phyloP scores from a whole-genome alignment of 2,888 invertebrate species.

The Ectemnius continuus region DNA sequence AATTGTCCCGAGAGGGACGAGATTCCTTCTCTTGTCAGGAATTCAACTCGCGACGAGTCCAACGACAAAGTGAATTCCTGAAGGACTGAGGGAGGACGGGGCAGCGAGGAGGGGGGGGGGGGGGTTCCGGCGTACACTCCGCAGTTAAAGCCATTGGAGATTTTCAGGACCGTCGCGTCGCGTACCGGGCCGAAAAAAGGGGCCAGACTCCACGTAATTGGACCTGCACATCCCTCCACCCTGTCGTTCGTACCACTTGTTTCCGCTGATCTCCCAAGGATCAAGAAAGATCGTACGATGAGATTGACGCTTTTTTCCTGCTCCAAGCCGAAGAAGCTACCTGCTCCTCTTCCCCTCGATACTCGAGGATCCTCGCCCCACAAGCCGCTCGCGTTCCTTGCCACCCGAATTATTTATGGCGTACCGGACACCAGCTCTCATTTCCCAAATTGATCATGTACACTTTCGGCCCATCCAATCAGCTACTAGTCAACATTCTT shows the following conservation, averaged over 20 bases:
- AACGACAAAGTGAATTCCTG: conserved; percentile 59
- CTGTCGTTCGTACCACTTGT: conserved; percentile 57
- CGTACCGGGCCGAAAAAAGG: conserved; percentile 35
- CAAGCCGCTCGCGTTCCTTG: conserved; percentile 25
- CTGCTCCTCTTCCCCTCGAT: conserved; percentile 5
- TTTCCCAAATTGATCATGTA: too few species aligned
- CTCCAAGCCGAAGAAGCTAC: conserved; percentile 35
- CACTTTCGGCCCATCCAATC: too few species aligned
- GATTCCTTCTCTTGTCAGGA: conserved; percentile 65
- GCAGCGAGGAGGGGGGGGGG: conserved; percentile 45
- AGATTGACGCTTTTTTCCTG: conserved; percentile 51
- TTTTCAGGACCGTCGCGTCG: conserved; percentile 24
- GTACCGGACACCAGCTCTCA: too few species aligned
- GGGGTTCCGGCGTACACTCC: conserved; percentile 26
- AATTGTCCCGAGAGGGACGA: conserved; percentile 60
- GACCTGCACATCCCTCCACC: conserved; percentile 53
- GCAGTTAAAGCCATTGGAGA: conserved; percentile 44
- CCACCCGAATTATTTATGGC: conserved; percentile 13
- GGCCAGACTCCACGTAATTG: conserved; percentile 50
- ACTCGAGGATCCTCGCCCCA: conserved; percentile 41
- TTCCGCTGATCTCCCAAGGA: conserved; percentile 40
- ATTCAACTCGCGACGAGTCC: conserved; percentile 60
- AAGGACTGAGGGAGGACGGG: conserved; percentile 50
- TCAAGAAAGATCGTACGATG: conserved; percentile 52
- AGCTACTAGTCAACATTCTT: background rate